A percentile compares a stretch with the other conserved stretches of the same genome.
Evolutionary conservation across 2,113 vertebrate genomes (phyloP).

Genomic region (Baryphthengus martii): DNA sequence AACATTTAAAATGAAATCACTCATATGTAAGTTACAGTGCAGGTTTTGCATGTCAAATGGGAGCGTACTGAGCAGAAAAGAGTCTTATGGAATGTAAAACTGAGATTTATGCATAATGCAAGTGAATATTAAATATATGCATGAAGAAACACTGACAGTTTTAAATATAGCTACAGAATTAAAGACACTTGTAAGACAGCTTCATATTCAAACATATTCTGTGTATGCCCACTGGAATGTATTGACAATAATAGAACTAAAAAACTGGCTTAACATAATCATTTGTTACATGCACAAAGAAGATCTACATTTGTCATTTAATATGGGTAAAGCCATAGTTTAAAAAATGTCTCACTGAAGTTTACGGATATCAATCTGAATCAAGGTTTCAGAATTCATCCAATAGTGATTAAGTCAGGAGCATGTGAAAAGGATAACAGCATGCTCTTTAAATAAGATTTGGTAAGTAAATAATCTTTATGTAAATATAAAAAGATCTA

Average conservation of each 20-base stretch:
- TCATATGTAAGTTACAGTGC: background rate
- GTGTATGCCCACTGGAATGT: background rate
- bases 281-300: background rate
- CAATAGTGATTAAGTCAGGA: background rate
- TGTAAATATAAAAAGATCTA: background rate
- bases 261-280: background rate
- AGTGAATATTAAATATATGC: background rate
- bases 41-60: background rate
- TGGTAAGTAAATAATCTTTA: background rate
- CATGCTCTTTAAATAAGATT: background rate
- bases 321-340: background rate
- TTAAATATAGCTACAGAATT: background rate
- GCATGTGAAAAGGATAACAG: background rate
- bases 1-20: background rate
- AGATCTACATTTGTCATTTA: background rate
- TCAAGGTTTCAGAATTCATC: background rate
- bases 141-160: background rate
- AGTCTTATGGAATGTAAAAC: background rate
- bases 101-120: background rate
- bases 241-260: background rate
- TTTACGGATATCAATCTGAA: background rate
- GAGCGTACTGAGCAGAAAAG: background rate
- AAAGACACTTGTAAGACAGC: background rate
- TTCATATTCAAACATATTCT: background rate
- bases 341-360: background rate